Conservation (phyloP, 2,113 vertebrate species). For the Python bivittatus region DNA sequence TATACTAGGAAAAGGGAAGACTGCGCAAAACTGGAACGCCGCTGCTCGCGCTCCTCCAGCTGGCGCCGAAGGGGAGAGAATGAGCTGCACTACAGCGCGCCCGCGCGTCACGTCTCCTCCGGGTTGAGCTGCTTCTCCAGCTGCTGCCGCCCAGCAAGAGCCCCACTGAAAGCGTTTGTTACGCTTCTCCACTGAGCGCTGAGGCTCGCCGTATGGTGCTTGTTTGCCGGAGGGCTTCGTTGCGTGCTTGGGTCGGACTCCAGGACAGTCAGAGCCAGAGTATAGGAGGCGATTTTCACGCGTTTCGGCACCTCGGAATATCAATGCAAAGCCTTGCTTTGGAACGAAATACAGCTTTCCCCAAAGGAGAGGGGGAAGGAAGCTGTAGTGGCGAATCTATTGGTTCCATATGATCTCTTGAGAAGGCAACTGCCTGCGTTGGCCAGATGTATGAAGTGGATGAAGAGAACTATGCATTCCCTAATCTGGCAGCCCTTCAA, state of each 20-base stretch:
- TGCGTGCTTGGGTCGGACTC: background rate
- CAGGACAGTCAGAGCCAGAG: background rate
- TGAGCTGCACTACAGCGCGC: background rate
- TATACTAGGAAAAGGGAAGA: conserved; percentile 26
- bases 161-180: background rate
- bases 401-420: no score
- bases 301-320: background rate
- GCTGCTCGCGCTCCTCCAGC: background rate
- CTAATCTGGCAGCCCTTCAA: background rate
- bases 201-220: background rate
- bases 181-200: background rate
- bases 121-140: background rate
- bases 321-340: no score
- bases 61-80: background rate
- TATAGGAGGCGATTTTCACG: no score
- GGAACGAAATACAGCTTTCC: background rate
- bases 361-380: background rate
- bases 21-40: conserved; percentile 21
- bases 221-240: background rate
- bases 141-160: background rate
- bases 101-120: no score
- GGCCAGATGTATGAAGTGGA: background rate
- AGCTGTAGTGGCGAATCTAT: background rate
- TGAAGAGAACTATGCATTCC: background rate
- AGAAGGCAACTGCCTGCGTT: background rate